Base-by-base conservation (phyloP, 1,140 invertebrate genomes). In the Oedothorax gibbosus region DNA sequence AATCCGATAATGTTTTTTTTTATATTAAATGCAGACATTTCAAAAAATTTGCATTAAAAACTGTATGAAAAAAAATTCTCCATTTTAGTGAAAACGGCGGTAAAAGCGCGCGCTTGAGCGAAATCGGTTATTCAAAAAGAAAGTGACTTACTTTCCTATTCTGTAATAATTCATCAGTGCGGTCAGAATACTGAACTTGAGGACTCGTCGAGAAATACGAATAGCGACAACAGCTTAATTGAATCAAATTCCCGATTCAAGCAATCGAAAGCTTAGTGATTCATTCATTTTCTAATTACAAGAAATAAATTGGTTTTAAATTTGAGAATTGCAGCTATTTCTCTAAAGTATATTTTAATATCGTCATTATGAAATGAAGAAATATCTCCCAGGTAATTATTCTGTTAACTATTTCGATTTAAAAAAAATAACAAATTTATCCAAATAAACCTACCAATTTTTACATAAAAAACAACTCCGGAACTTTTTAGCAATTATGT, bases 1-100 rank as follows among this genome's bases (percentile, higher is more conserved):
- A 82, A 82, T 82, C 80, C 80, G 80, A 82, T 82, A 82, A 82
- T 56, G 69, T 21, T 73, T 73, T 72, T 82, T 79, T 81, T 80
- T 57, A 71, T 73, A 73, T 82, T 82, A 82, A 82, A 82, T 82
- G 80, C 80, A 82, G 80, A 82, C 80, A 82, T 82, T 82, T 82
- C 80, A 82, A 71, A 82, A 82, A 82, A 73, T 82, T 82, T 82
- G 80, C 80, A 82, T 82, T 82, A 82, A 82, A 82, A 82, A 72
- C 68, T 73, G 80, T 82, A 54, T 82, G 57, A 54, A 81, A 81
- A 80, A 57, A 68, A 68, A 66, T 68, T 81, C 56, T 53, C 66
- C 50, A 18, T 51, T 66, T 21, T 21, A n/a, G 5, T 57, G 78
- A 54, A 81, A 79, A 69, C 62, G 69, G 80, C 64, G 80, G 80